Base-by-base conservation (phyloP, 2,797 vertebrate genomes). In the Tinamus major region DNA sequence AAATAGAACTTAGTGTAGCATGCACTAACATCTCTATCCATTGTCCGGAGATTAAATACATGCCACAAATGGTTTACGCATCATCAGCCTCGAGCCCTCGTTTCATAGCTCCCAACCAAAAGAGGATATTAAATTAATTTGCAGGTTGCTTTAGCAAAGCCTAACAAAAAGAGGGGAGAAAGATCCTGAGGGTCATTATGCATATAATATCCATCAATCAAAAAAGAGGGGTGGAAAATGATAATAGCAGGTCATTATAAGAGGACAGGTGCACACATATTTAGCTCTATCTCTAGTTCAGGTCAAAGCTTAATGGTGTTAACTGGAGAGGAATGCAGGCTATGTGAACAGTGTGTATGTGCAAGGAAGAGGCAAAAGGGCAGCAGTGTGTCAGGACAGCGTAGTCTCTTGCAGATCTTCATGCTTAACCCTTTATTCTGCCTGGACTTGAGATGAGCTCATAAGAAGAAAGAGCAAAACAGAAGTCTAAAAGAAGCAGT, bases 31-130 rank as follows among this genome's bases (percentile, higher is more conserved):
- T 98, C 98, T 98, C 98, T 98, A 98, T 98, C 98, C 98, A 98
- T 98, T 98, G 98, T 98, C 98, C 98, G 79, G 98, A 98, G 98
- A 98, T 98, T 98, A 98, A 98, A 98, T 98, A 98, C 98, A 98
- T 98, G 98, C 98, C 98, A 98, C 97, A 97, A 97, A 98, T 97
- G 98, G 98, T 98, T 98, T 98, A 98, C 97, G 98, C 98, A 98
- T 98, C 98, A 98, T 98, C 98, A 98, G 98, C 97, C 97, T 95
- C 97, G 61, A 98, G 98, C 97, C 98, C 97, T 93, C 96, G 97
- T 98, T 98, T 98, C 98, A 97, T 97, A 98, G 97, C 98, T 98
- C 97, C 97, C 97, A 97, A 98, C 97, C 97, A 97, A 97, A 98
- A 97, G 97, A 97, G 97, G 97, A 98, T 98, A 98, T 98, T 98